Base-by-base conservation (phyloP, 2,113 vertebrate species). In the Brachionichthys hirsutus region DNA sequence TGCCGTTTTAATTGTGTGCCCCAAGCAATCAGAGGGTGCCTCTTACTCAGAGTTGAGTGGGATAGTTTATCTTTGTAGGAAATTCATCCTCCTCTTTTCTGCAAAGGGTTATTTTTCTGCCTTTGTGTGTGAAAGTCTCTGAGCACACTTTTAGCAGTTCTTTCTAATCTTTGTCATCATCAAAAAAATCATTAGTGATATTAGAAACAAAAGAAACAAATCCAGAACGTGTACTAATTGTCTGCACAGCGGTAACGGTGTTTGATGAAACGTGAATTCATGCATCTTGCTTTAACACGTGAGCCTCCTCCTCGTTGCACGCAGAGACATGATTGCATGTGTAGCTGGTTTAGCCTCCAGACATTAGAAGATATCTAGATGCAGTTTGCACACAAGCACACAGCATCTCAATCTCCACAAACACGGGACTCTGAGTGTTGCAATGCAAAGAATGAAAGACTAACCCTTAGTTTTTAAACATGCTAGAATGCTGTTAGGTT, bases 401-500 rank as follows among this genome's bases (percentile, higher is more conserved):
- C 45, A 50, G 49, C 15, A n/a, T n/a, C n/a, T n/a, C n/a, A n/a
- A n/a, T n/a, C 10, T 35, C 61, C 38, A 20, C 14, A 63, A 38
- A 48, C 54, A 45, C 1, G 3, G 10, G 9, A n/a, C 19, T 36
- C 12, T 49, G 47, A 58, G 38, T 60, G 53, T 18, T 35, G 41
- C 6, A 35, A 41, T 43, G 61, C 16, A 24, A 42, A 54, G 58
- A 57, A 19, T 47, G n/a, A 62, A 52, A 18, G 38, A 50, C 24
- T 67, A 51, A 17, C 61, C 22, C 59, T 66, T 62, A 48, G 49
- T 67, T 49, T 62, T 67, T 38, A 76, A 83, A 82, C 71, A 75
- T 63, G 59, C 56, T 54, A 12, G 11, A 60, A 57, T 52, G 34
- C 47, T 19, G 12, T 67, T 58, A 48, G 15, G 30, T 34, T 30